A percentile compares a stretch with the other conserved stretches of the same genome.
Conservation (phyloP, 2,888 invertebrate genomes). For the Idaea biselata region DNA sequence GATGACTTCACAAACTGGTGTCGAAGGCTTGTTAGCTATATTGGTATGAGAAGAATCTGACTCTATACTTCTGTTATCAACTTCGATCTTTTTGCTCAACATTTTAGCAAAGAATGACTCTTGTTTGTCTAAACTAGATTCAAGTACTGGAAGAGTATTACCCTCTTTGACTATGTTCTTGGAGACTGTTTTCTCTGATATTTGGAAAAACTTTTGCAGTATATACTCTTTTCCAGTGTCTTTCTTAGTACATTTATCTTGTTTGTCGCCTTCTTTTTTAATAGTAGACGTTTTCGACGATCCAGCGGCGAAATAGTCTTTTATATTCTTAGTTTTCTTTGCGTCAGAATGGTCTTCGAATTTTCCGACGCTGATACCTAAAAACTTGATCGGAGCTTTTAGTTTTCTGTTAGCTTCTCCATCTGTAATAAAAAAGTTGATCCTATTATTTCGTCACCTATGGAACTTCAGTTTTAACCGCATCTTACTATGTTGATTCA, state of each 20-base stretch:
- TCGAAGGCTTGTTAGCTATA: constrained; percentile 33
- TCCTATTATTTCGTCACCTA: not conserved
- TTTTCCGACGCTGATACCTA: constrained; percentile 90
- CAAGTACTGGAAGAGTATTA: constrained; percentile 28
- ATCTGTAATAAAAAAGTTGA: constrained; percentile 45
- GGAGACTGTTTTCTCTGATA: constrained; percentile 21
- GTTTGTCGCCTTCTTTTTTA: constrained; percentile 34
- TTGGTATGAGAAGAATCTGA: constrained; percentile 17
- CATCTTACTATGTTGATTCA: too few relatives aligned
- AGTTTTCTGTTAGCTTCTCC: constrained; percentile 57
- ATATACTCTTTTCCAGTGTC: constrained; percentile 52
- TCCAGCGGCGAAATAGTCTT: constrained; percentile 79
- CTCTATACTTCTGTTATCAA: constrained; percentile 23
- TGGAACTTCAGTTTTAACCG: too few relatives aligned
- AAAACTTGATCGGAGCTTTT: constrained; percentile 82
- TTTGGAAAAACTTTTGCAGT: constrained; percentile 35
- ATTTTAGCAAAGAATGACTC: constrained; percentile 75
- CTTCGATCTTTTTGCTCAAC: constrained; percentile 38
- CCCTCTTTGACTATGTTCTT: constrained; percentile 10
- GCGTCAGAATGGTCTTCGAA: constrained; percentile 82
- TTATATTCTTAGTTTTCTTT: constrained; percentile 79
- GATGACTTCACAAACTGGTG: constrained; percentile 50
- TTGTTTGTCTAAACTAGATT: constrained; percentile 57
- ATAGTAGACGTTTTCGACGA: constrained; percentile 44
- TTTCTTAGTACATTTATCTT: constrained; percentile 22